These are phyloP conservation scores for Oryzias melastigma DNA, from an alignment of 2,113 vertebrate genomes.

Conservation along the genomic window DNA sequence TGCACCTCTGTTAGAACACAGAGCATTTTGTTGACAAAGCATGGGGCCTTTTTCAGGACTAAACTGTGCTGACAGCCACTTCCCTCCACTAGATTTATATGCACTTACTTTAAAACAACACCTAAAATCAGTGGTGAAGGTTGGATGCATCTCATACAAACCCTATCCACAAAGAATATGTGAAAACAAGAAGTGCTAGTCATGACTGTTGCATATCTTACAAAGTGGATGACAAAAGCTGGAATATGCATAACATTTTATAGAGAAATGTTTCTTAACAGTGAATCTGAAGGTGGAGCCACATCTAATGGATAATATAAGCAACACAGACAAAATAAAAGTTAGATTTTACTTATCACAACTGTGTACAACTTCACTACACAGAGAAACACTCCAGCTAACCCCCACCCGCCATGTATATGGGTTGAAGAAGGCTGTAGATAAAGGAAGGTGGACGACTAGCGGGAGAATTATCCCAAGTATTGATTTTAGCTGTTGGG, in stretches of 20 bases:
- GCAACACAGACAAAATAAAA: conserved; percentile 23
- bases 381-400: conserved; percentile 33
- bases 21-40: conserved; percentile 68
- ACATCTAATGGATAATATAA: conserved; percentile 15
- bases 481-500: conserved; percentile 98
- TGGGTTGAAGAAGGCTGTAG: conserved; percentile 66
- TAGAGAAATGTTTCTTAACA: not conserved
- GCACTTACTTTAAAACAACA: conserved; percentile 50
- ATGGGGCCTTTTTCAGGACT: conserved; percentile 40
- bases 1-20: conserved; percentile 62
- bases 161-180: conserved; percentile 16
- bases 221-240: not conserved
- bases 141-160: conserved; percentile 25
- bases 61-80: conserved; percentile 69
- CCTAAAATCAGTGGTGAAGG: conserved; percentile 44
- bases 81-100: conserved; percentile 60
- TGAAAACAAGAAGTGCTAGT: conserved; percentile 1
- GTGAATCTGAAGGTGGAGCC: not conserved
- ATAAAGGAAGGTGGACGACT: conserved; percentile 81
- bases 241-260: not conserved
- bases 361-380: conserved; percentile 23
- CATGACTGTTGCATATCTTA: conserved; percentile 11
- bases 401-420: conserved; percentile 57
- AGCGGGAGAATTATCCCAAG: conserved; percentile 89
- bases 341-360: conserved; percentile 37